These are phyloP conservation scores for Cepphus grylle DNA, from an alignment of 2,113 vertebrate genomes.

Conservation along the genomic window DNA sequence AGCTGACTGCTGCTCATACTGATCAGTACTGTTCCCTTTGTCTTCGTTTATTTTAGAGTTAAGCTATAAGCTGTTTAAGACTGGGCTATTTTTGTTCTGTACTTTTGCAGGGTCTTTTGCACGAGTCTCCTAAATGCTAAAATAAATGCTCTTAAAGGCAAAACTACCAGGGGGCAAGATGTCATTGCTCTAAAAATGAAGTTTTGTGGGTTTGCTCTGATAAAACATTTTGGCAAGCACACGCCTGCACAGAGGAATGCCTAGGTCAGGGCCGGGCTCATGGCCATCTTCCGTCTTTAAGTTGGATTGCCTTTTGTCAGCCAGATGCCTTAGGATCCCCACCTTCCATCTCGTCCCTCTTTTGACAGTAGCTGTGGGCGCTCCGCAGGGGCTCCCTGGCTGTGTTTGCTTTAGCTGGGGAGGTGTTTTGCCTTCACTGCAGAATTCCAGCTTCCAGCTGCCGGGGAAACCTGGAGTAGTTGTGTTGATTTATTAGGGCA, in stretches of 20 bases:
- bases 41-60: slow-evolving; percentile 30
- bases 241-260: background rate
- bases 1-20: background rate
- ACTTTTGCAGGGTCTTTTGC: slow-evolving; percentile 10
- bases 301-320: background rate
- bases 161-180: background rate
- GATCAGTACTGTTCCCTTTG: slow-evolving; percentile 27
- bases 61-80: slow-evolving; percentile 34
- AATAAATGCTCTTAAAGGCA: slow-evolving; percentile 8
- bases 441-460: slow-evolving; percentile 44
- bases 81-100: background rate
- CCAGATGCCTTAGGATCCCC: background rate
- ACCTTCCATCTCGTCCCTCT: background rate
- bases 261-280: background rate
- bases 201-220: background rate
- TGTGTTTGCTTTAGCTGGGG: slow-evolving; percentile 47
- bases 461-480: background rate
- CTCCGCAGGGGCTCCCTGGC: background rate
- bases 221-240: background rate
- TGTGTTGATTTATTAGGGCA: slow-evolving; percentile 45
- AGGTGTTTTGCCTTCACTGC: slow-evolving; percentile 49
- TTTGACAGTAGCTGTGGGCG: slow-evolving; percentile 36
- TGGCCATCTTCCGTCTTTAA: background rate
- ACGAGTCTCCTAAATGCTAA: background rate
- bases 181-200: background rate